phyloP scores from a whole-genome alignment of 2,797 vertebrate species.

The Tauraco hartlaubi region DNA sequence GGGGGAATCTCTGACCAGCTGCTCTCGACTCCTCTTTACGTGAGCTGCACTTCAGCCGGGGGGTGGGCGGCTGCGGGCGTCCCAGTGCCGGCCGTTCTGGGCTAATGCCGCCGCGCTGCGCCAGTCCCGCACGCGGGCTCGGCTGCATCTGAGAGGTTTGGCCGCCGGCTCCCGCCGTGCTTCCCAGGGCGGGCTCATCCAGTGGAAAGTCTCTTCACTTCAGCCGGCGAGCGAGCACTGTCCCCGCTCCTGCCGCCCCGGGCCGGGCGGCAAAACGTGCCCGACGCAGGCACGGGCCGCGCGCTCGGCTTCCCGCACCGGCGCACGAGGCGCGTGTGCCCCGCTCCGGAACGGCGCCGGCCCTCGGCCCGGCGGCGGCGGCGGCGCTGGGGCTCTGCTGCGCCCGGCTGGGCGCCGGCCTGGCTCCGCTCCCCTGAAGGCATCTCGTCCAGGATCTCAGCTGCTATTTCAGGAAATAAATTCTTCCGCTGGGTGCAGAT shows the following conservation, averaged over 20 bases:
- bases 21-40: background rate
- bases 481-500: background rate
- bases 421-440: background rate
- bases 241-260: background rate
- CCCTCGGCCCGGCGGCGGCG: background rate
- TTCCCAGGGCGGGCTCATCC: background rate
- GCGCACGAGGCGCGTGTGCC: fast-evolving
- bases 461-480: background rate
- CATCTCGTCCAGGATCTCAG: background rate
- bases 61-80: background rate
- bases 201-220: background rate
- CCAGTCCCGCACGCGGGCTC: fast-evolving
- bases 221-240: fast-evolving
- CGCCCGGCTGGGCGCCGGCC: background rate
- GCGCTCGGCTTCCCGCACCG: fast-evolving
- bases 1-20: background rate
- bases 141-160: too few relatives aligned
- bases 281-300: fast-evolving
- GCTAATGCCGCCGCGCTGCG: background rate
- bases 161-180: fast-evolving
- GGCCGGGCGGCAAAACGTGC: background rate
- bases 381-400: background rate
- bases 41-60: background rate
- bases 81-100: too few relatives aligned
- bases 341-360: background rate